Conservation (phyloP, 2,888 invertebrate species). For the Quadroppia sp. region DNA sequence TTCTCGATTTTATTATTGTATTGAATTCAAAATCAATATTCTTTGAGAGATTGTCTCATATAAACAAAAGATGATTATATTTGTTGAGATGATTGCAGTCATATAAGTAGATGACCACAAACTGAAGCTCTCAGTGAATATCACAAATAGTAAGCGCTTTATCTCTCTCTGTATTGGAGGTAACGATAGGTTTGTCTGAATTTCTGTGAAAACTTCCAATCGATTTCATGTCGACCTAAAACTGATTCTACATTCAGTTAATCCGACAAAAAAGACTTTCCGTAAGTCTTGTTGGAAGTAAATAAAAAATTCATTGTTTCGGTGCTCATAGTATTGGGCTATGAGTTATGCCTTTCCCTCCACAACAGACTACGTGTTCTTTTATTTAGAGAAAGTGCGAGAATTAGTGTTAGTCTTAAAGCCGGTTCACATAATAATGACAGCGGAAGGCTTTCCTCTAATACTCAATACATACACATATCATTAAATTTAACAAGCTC, state of each 20-base stretch:
- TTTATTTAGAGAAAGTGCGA: slow-evolving; percentile 30
- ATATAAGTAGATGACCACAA: slow-evolving; percentile 24
- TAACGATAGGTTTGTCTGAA: slow-evolving; percentile 15
- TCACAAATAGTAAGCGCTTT: slow-evolving; percentile 18
- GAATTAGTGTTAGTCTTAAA: slow-evolving; percentile 24
- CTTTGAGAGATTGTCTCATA: neutral
- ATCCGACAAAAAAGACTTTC: slow-evolving; percentile 8
- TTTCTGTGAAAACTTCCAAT: slow-evolving; percentile 22
- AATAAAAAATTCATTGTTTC: slow-evolving; percentile 29
- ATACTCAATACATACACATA: slow-evolving; percentile 29
- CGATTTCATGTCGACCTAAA: neutral
- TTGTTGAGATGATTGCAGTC: neutral
- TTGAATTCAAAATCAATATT: neutral
- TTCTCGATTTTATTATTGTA: neutral
- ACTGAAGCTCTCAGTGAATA: neutral
- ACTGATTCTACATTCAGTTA: neutral
- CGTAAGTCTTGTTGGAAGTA: neutral
- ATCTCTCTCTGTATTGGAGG: slow-evolving; percentile 3
- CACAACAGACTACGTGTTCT: neutral
- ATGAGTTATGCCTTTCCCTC: slow-evolving; percentile 7
- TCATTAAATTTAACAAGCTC: slow-evolving; percentile 32
- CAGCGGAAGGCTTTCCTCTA: slow-evolving; percentile 28
- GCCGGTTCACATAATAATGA: slow-evolving; percentile 28
- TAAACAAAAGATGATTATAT: slow-evolving; percentile 18
- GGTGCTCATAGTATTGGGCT: neutral